Conservation (phyloP, 2,113 vertebrate genomes). For the Corythaixoides concolor region DNA sequence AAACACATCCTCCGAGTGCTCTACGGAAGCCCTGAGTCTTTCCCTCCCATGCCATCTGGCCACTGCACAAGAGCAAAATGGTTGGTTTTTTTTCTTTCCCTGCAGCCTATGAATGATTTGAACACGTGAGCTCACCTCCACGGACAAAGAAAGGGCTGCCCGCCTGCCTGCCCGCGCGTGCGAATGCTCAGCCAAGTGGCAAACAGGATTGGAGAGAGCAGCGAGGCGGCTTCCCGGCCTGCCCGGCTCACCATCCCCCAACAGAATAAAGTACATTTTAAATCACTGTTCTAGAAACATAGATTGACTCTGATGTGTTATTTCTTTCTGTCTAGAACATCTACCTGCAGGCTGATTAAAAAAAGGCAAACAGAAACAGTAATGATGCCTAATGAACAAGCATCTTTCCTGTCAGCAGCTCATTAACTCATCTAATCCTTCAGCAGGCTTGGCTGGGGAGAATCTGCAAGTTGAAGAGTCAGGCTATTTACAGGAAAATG, state of each 20-base stretch:
- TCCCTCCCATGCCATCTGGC: conserved; percentile 5
- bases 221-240: not conserved
- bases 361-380: not conserved
- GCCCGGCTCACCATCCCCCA: accelerated
- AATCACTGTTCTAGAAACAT: not conserved
- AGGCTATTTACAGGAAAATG: not conserved
- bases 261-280: not conserved
- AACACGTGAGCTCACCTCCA: conserved; percentile 8
- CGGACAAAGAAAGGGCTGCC: not conserved
- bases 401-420: conserved; percentile 26
- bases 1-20: not conserved
- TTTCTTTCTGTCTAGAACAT: not conserved
- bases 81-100: not conserved
- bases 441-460: not conserved
- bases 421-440: not conserved
- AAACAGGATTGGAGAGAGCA: not conserved
- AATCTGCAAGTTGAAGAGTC: not conserved
- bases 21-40: not conserved
- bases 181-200: conserved; percentile 28
- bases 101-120: not conserved
- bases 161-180: not conserved
- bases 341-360: not conserved
- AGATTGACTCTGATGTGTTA: not conserved
- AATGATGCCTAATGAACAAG: conserved; percentile 29
- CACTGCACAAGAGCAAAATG: not conserved